These are phyloP conservation scores for Spodoptera frugiperda DNA, from an alignment of 1,140 invertebrate genomes.

Conservation along the genomic window DNA sequence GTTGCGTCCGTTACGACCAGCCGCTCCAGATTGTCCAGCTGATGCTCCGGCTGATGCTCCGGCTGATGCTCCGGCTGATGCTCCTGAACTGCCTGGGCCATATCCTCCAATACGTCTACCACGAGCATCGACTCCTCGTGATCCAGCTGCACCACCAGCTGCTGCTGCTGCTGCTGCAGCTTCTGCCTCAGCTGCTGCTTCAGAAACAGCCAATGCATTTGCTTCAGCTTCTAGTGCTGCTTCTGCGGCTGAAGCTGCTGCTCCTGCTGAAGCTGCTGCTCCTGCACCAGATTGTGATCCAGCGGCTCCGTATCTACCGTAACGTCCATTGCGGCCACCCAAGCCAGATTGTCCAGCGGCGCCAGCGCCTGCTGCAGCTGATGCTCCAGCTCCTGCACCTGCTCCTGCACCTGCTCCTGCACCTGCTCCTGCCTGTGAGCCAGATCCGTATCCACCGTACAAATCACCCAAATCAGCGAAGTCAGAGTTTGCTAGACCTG, in stretches of 20 bases:
- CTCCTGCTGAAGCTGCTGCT: too few relatives aligned
- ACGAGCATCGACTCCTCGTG: background rate
- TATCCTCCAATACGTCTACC: background rate
- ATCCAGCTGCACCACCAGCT: background rate
- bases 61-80: slow-evolving; percentile 17
- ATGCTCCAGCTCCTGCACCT: slow-evolving; percentile 12
- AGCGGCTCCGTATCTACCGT: background rate
- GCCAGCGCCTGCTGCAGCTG: slow-evolving; percentile 27
- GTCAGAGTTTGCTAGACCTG: too few relatives aligned
- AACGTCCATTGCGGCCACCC: background rate
- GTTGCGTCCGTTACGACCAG: too few relatives aligned
- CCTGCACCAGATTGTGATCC: background rate
- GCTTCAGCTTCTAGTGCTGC: background rate
- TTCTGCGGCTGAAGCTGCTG: background rate
- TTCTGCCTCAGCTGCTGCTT: background rate
- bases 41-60: slow-evolving; percentile 46
- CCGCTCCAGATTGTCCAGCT: too few relatives aligned
- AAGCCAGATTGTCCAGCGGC: background rate
- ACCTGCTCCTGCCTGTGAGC: background rate
- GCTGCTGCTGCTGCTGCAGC: slow-evolving; percentile 7
- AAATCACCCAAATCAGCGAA: too few relatives aligned
- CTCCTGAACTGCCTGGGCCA: slow-evolving; percentile 15
- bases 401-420: background rate
- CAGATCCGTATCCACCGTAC: background rate
- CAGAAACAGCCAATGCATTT: background rate